Conservation (phyloP, 2,113 vertebrate genomes). For the Etheostoma cragini region DNA sequence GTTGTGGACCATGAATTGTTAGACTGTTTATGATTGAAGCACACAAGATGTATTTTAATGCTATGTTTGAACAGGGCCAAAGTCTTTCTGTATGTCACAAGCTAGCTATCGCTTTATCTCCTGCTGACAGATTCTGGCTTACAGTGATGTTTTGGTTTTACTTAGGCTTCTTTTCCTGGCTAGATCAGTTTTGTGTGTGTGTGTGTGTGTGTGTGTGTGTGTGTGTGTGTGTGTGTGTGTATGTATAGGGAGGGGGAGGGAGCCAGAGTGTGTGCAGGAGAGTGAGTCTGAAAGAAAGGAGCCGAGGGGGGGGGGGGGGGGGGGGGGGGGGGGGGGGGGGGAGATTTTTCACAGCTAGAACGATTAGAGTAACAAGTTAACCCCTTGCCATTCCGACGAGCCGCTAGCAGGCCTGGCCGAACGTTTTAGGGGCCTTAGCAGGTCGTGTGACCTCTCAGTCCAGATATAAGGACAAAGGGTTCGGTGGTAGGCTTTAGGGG, state of each 20-base stretch:
- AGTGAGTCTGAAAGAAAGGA: background rate
- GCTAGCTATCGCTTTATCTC: slow-evolving; percentile 22
- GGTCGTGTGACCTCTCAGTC: no score
- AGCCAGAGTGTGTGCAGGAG: background rate
- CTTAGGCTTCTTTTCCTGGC: slow-evolving; percentile 34
- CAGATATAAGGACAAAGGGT: no score
- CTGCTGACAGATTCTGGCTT: slow-evolving; percentile 24
- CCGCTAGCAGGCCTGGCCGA: no score
- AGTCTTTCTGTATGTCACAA: background rate
- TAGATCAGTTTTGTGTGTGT: slow-evolving; percentile 11
- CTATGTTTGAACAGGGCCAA: background rate
- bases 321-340: no score
- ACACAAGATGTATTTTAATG: background rate
- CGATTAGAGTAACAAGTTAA: background rate
- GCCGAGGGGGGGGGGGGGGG: slow-evolving; percentile 5
- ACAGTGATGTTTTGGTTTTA: slow-evolving; percentile 34
- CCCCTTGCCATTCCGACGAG: no score
- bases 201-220: background rate
- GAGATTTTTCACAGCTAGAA: background rate
- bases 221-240: background rate
- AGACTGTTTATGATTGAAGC: background rate
- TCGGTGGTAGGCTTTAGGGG: no score
- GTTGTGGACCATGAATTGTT: no score
- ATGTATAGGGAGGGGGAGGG: background rate
- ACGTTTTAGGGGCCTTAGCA: no score